Percentiles rank a stretch among this genome's conserved stretches.
Evolutionary conservation across 1,140 invertebrate species (phyloP).

Genomic region (Megathymus violae): DNA sequence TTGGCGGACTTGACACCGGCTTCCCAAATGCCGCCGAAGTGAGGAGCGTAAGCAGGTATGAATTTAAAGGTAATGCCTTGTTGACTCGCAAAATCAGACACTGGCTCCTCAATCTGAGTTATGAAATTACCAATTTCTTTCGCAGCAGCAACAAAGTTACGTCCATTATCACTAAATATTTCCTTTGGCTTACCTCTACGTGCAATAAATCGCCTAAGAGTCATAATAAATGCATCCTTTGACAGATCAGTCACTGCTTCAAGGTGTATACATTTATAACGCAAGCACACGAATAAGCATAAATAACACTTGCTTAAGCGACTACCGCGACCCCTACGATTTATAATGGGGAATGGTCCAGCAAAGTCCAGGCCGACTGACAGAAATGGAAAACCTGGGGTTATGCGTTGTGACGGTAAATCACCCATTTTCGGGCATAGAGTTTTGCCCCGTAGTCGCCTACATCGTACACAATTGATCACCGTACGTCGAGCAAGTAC

Average conservation of each 20-base stretch:
- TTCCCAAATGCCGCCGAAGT: constrained; percentile 28
- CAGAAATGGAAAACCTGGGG: neutral
- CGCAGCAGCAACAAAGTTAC: constrained; percentile 30
- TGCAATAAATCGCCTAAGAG: constrained; percentile 31
- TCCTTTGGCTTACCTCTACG: constrained; percentile 28
- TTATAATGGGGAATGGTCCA: constrained; percentile 1
- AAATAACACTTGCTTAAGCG: neutral
- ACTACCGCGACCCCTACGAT: constrained; percentile 8
- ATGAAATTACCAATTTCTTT: constrained; percentile 31
- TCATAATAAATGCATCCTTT: neutral
- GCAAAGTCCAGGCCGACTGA: neutral
- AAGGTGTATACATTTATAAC: neutral
- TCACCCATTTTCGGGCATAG: neutral
- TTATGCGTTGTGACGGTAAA: neutral
- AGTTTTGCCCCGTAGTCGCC: constrained; percentile 10
- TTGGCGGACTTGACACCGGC: constrained; percentile 27
- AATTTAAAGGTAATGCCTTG: constrained; percentile 21
- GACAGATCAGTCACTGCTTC: neutral
- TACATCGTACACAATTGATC: constrained; percentile 12
- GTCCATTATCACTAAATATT: constrained; percentile 33
- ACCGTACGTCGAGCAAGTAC: constrained; percentile 8
- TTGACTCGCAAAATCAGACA: constrained; percentile 8
- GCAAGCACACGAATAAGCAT: neutral
- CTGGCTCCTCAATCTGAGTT: neutral
- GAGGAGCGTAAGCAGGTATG: constrained; percentile 30